phyloP scores from a whole-genome alignment of 2,797 vertebrate species.

The Helostoma temminkii region DNA sequence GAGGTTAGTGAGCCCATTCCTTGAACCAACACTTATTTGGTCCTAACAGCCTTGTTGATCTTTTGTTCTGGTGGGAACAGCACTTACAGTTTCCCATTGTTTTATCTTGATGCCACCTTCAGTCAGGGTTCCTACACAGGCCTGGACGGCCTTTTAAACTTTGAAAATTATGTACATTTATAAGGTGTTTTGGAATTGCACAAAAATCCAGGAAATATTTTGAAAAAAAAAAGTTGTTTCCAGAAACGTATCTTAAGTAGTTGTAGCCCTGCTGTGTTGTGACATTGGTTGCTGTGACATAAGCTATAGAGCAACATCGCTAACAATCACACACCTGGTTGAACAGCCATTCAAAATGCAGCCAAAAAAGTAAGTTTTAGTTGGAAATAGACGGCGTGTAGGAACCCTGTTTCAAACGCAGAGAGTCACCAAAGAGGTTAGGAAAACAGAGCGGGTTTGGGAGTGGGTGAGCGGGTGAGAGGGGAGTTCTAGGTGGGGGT shows the following conservation, averaged over 20 bases:
- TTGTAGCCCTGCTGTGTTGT: conserved; percentile 37
- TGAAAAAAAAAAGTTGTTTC: not conserved
- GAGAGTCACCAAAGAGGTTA: conserved; percentile 71
- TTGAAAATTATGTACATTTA: conserved; percentile 22
- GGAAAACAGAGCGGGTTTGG: conserved; percentile 40
- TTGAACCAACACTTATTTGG: conserved; percentile 49
- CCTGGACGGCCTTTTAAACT: not conserved
- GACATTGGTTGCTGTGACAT: conserved; percentile 39
- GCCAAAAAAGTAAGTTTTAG: not conserved
- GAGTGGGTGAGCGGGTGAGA: not conserved
- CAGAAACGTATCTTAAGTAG: conserved; percentile 13
- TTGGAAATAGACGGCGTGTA: conserved; percentile 34
- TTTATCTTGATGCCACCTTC: conserved; percentile 43
- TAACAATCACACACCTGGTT: conserved; percentile 28
- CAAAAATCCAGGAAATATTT: conserved; percentile 29
- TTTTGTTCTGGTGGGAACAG: conserved; percentile 50
- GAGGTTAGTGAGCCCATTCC: conserved; percentile 46
- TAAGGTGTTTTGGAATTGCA: conserved; percentile 36
- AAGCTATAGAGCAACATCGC: conserved; percentile 24
- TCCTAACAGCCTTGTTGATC: conserved; percentile 63
- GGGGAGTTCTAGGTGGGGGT: conserved; percentile 15
- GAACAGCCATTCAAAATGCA: conserved; percentile 32
- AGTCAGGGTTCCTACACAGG: conserved; percentile 69
- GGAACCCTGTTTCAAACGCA: conserved; percentile 70
- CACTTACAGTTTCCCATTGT: conserved; percentile 19